Evolutionary conservation across 2,113 vertebrate species (phyloP), one percentile per base, ranked within the genome.

Genomic region (Solea senegalensis): DNA sequence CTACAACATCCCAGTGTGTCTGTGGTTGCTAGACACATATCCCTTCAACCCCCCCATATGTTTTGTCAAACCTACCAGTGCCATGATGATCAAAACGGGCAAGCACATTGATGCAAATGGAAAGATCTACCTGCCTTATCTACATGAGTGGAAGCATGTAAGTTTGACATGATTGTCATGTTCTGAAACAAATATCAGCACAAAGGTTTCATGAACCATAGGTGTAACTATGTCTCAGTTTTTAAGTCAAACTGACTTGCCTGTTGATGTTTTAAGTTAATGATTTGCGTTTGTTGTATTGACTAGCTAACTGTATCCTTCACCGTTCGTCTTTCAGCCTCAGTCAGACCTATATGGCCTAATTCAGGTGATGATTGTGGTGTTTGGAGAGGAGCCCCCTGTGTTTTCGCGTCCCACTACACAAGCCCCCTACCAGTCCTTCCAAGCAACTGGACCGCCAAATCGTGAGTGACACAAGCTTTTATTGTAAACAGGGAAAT

Each of bases 101-200:
- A 99, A 98, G 54, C 98, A 99, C 69, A 97, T 99, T n/a, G 97
- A 99, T 86, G 97, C 97, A 73, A 99, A 99, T 49, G 98, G 97
- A 64, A 99, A 98, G 81, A 98, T 99, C 82, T 98, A 99, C 90
- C 94, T 99, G 78, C 97, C 97, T 14, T 99, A 99, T 79, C 92
- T 99, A 63, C 98, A 99, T 40, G 98, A 99, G 79, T 99, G 98
- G 98, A 99, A 99, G 85, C 96, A 98, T 0, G 98, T 99, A 89
- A 94, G 73, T 82, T 7, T 28, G 2, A 55, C 52, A 13, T 34
- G 34, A 34, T 4, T 34, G 3, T 13, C 9, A 15, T 34, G 6
- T 39, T 39, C 13, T 34, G 34, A 34, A 34, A 34, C 21, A 34
- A 34, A 34, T 34, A 34, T 34, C 34, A 34, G 34, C 5, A 6